Conservation (phyloP, 2,113 vertebrate species). For the Pelobates fuscus region DNA sequence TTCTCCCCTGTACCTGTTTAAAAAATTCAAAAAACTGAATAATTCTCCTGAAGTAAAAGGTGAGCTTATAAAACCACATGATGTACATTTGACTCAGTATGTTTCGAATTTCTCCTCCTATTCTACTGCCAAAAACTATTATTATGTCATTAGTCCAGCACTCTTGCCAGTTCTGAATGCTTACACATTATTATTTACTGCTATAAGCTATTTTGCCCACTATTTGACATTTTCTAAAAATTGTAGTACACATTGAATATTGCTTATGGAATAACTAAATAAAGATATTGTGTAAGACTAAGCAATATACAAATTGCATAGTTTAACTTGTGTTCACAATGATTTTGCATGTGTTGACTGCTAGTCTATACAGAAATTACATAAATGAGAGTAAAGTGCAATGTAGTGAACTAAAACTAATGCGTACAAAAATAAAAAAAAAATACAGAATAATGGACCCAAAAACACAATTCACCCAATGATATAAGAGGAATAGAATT, state of each 20-base stretch:
- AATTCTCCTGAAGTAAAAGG: conserved; percentile 51
- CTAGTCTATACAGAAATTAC: too few species aligned
- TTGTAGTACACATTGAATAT: neutral
- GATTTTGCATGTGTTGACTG: too few species aligned
- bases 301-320: too few species aligned
- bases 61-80: conserved; percentile 56
- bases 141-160: conserved; percentile 61
- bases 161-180: conserved; percentile 64
- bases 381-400: too few species aligned
- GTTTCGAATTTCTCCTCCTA: conserved; percentile 47
- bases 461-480: too few species aligned
- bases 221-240: conserved; percentile 7
- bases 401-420: too few species aligned
- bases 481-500: too few species aligned
- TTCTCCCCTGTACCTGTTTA: conserved; percentile 54
- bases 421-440: too few species aligned
- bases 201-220: conserved; percentile 51
- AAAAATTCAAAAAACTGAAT: conserved; percentile 62
- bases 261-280: neutral
- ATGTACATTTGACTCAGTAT: conserved; percentile 47
- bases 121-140: conserved; percentile 56
- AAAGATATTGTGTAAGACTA: too few species aligned
- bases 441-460: too few species aligned
- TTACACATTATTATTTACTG: conserved; percentile 56
- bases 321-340: too few species aligned